A percentile compares a stretch with the other conserved stretches of the same genome.
Conservation (phyloP, 2,113 vertebrate genomes). For the Indicator indicator region DNA sequence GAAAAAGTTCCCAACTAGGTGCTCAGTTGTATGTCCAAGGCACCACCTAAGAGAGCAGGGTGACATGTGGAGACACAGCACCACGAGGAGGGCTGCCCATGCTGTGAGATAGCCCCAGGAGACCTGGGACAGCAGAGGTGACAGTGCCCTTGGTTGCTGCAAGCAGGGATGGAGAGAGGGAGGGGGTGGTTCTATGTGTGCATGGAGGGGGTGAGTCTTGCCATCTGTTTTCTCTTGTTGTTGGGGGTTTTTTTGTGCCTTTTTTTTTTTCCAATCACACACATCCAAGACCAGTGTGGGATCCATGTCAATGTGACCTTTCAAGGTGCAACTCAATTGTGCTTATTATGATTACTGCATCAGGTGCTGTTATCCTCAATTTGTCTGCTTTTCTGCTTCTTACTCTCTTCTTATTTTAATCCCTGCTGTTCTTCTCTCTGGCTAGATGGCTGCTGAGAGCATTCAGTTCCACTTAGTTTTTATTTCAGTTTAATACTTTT, state of each 20-base stretch:
- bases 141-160: neutral
- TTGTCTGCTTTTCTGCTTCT: conserved; percentile 9
- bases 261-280: neutral
- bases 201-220: neutral
- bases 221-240: neutral
- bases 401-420: neutral
- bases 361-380: neutral
- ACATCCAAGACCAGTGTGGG: neutral
- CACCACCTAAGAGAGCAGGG: neutral
- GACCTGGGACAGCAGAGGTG: fast-evolving
- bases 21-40: neutral
- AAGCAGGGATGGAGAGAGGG: neutral
- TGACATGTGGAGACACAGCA: neutral
- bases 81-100: fast-evolving
- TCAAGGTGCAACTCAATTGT: neutral
- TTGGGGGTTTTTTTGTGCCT: no score
- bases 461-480: conserved; percentile 43
- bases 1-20: neutral
- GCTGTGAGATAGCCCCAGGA: neutral
- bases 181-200: neutral
- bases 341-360: neutral
- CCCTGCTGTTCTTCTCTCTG: neutral
- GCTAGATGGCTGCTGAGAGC: neutral
- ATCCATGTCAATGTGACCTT: neutral
- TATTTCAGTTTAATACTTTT: conserved; percentile 12